A percentile compares a stretch with the other conserved stretches of the same genome.
Evolutionary conservation across 2,797 vertebrate species (phyloP).

Genomic region (Sciurus vulgaris): DNA sequence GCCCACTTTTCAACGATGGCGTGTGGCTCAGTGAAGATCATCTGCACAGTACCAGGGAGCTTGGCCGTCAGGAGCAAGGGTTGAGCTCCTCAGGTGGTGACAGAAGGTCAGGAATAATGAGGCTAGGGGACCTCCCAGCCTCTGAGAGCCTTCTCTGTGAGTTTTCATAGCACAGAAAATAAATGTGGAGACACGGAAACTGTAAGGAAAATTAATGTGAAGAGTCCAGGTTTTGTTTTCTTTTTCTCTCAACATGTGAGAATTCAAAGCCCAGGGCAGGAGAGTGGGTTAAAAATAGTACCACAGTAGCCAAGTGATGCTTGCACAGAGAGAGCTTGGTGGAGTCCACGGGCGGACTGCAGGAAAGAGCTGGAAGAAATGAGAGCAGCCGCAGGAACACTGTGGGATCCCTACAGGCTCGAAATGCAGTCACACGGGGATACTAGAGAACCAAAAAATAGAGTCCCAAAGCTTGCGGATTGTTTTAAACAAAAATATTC

Average conservation of each 20-base stretch:
- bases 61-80: not conserved
- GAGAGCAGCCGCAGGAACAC: not conserved
- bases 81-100: not conserved
- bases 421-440: not conserved
- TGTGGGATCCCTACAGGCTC: not conserved
- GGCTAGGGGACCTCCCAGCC: not conserved
- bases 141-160: slow-evolving; percentile 26
- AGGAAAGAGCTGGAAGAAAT: not conserved
- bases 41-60: not conserved
- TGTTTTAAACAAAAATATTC: slow-evolving; percentile 26
- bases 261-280: slow-evolving; percentile 40
- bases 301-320: not conserved
- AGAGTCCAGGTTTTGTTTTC: slow-evolving; percentile 61
- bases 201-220: slow-evolving; percentile 53
- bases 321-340: not conserved
- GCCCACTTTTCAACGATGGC: slow-evolving; percentile 45
- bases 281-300: slow-evolving; percentile 61
- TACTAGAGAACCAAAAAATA: not conserved
- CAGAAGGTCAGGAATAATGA: slow-evolving; percentile 52
- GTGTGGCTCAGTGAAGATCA: not conserved
- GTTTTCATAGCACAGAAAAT: slow-evolving; percentile 65
- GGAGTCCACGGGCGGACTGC: not conserved
- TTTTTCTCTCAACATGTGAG: slow-evolving; percentile 62
- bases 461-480: not conserved
- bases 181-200: slow-evolving; percentile 12